These are phyloP conservation scores for Dioctria rufipes DNA, from an alignment of 2,888 invertebrate species.

Conservation along the genomic window DNA sequence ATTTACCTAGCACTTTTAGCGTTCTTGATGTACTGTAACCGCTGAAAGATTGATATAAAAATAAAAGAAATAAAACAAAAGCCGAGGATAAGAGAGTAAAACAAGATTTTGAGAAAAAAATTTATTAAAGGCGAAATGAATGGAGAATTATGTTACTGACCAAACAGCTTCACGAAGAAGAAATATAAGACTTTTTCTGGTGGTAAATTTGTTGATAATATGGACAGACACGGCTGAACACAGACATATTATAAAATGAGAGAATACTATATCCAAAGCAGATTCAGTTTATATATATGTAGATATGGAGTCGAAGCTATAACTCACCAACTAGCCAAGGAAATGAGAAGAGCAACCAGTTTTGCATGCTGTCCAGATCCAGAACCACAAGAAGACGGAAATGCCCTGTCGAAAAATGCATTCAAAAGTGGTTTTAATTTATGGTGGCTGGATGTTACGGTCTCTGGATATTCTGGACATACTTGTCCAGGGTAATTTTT, in stretches of 20 bases:
- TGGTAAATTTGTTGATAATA: no score
- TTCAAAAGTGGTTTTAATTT: constrained; percentile 57
- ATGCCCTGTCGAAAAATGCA: constrained; percentile 54
- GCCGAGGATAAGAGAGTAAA: no score
- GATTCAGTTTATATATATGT: not conserved
- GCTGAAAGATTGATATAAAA: constrained; percentile 16
- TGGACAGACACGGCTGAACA: constrained; percentile 5
- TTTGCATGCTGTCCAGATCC: constrained; percentile 18
- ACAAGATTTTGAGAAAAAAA: no score
- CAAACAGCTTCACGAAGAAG: no score
- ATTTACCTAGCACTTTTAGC: not conserved
- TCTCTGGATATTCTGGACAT: constrained; percentile 22
- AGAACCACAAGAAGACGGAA: constrained; percentile 51
- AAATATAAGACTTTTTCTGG: no score
- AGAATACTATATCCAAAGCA: not conserved
- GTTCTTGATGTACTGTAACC: not conserved
- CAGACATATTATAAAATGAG: not conserved
- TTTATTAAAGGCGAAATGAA: not conserved
- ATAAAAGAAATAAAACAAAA: not conserved
- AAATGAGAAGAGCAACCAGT: not conserved
- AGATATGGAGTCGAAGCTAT: not conserved
- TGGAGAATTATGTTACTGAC: no score
- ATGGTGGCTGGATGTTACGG: constrained; percentile 52
- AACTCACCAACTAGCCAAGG: no score
- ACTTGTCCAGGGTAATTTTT: not conserved